Base-by-base conservation (phyloP, 2,797 vertebrate species). In the Crocidura indochinensis region DNA sequence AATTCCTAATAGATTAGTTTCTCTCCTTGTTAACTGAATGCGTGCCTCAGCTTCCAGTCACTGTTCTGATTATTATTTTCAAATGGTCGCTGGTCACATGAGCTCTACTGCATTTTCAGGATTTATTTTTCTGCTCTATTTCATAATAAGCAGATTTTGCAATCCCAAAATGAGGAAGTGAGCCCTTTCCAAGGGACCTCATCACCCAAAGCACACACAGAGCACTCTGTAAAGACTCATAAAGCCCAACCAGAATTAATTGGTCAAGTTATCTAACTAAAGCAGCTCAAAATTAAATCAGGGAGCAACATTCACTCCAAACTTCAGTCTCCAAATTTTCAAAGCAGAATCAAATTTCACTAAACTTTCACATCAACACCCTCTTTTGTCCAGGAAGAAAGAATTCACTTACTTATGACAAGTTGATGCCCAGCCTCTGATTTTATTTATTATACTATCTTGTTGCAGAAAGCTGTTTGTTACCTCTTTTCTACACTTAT, bases 201-300 rank as follows among this genome's bases (percentile, higher is more conserved):
- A 96, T 91, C 78, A 92, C 15, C 87, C 46, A 4, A 5, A 2
- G 88, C 90, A 60, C 31, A 44, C 56, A 78, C 29, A 94, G 84
- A 88, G 72, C 46, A 38, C 87, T 97, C 84, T 91, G 79, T 82
- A 26, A 77, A 26, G 85, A 53, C 83, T 81, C 49, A 88, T 82
- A 91, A 95, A 96, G 91, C 81, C 65, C 87, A 90, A 91, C 56
- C 93, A 95, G 93, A 97, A 97, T 96, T 96, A 93, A 97, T 90
- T 94, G 88, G 90, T 82, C 71, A 95, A 94, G 93, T 96, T 88
- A 93, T 86, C 92, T 96, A 94, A 96, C 96, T 90, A 53, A 75
- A 94, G 88, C 74, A 92, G 74, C 92, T 95, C 65, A 95, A 90
- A 96, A 94, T 96, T 84, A 94, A 91, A 91, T 94, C 91, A 94